Evolutionary conservation across 2,888 invertebrate species (phyloP), one percentile per base, ranked within the genome.

Genomic region (Drosophila quasianomalipes): DNA sequence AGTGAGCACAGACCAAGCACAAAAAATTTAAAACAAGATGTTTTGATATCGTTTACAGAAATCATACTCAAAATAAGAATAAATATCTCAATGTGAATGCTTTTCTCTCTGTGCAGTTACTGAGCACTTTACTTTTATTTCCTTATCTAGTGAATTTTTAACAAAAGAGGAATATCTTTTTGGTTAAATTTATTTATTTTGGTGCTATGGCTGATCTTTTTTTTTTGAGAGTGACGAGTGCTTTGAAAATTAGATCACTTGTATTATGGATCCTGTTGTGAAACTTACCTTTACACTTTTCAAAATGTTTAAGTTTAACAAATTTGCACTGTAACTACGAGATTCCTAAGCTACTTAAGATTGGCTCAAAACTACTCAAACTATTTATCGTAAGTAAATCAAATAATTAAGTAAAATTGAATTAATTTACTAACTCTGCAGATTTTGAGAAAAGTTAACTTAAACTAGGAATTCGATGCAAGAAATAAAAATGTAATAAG

Each of bases 351-450:
- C 79, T 79, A 79, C 80, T 72, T 60, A 72, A 72, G 76, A 73
- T 72, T 61, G 66, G 64, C 37, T 79, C 69, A 81, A 81, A 81
- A 71, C 81, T 80, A 80, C 78, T 53, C 33, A 74, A 77, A 60
- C 64, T 71, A 74, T 31, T 37, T 62, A 74, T 59, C 16, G 60
- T 28, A 44, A 49, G 41, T 70, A 33, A 69, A 70, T 66, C 44
- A 67, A 66, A 37, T 63, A 37, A 52, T 71, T 39, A 58, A 47
- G n/a, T 55, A n/a, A 47, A 51, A 16, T 28, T 44, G 12, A 57
- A 55, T 62, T 26, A 26, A 44, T 47, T 30, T 22, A 59, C 52
- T 78, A 54, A 70, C 62, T 52, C 74, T 74, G 58, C 37, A 70
- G 55, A 35, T 52, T 31, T 31, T 9, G 30, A 30, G 33, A 41